Evolutionary conservation across 1,140 invertebrate species (phyloP).

Genomic region (Trichogramma pretiosum): DNA sequence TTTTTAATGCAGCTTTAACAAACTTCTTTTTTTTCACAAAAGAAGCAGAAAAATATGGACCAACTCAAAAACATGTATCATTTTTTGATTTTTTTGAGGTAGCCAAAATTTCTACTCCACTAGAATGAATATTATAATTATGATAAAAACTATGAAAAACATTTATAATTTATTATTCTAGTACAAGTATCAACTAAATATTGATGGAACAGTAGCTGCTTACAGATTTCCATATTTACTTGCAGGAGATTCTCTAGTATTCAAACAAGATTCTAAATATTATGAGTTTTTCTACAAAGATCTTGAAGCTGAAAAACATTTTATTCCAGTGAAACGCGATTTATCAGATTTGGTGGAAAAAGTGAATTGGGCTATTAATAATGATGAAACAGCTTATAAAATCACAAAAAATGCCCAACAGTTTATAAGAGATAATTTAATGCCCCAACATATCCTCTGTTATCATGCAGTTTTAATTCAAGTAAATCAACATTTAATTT

Average conservation of each 20-base stretch:
- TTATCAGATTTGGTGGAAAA: conserved; percentile 73
- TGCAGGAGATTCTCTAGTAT: conserved; percentile 73
- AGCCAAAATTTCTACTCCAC: no score
- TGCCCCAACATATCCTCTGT: conserved; percentile 81
- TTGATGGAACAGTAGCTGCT: conserved; percentile 94
- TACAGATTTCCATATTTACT: conserved; percentile 90
- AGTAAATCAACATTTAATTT: conserved; percentile 40
- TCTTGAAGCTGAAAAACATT: conserved; percentile 70
- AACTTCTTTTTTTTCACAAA: conserved; percentile 94
- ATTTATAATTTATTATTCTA: conserved; percentile 41
- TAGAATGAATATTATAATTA: no score
- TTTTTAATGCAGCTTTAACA: conserved; percentile 87
- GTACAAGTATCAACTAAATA: conserved; percentile 92
- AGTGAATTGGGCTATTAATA: conserved; percentile 68
- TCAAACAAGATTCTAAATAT: conserved; percentile 89
- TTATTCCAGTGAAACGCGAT: conserved; percentile 71
- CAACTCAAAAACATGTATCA: conserved; percentile 71
- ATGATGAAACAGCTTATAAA: conserved; percentile 63
- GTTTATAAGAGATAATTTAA: conserved; percentile 69
- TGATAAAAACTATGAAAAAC: background rate
- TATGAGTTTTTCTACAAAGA: conserved; percentile 90
- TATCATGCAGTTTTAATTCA: conserved; percentile 77
- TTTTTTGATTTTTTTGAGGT: conserved; percentile 96
- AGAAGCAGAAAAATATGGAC: conserved; percentile 77
- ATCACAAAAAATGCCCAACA: conserved; percentile 65